These are phyloP conservation scores for Mastacembelus armatus DNA, from an alignment of 2,797 vertebrate genomes.

Conservation along the genomic window DNA sequence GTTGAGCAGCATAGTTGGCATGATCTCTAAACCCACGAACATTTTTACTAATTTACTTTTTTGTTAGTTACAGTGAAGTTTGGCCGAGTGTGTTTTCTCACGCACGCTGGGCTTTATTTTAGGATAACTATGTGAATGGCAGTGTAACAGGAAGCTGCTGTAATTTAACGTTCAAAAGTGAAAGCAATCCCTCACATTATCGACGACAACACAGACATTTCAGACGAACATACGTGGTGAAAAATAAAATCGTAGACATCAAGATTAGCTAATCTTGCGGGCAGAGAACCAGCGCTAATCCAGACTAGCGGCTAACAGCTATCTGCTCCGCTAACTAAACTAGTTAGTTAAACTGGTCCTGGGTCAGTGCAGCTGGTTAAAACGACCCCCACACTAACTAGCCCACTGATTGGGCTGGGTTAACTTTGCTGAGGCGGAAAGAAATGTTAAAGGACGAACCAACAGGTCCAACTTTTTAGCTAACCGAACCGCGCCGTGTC, in stretches of 20 bases:
- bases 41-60: no score
- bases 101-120: no score
- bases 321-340: constrained; percentile 67
- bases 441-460: background rate
- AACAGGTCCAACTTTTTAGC: constrained; percentile 49
- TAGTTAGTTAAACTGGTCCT: constrained; percentile 50
- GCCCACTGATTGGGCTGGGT: background rate
- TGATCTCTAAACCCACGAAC: background rate
- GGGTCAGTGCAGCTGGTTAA: no score
- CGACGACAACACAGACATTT: rapidly evolving
- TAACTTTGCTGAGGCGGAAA: rapidly evolving
- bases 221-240: background rate
- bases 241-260: background rate
- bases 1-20: background rate
- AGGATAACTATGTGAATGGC: no score
- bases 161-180: background rate
- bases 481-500: background rate
- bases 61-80: no score
- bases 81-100: no score
- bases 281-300: constrained; percentile 50
- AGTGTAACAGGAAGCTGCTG: constrained; percentile 3
- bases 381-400: no score
- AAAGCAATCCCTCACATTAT: rapidly evolving
- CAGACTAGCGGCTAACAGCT: no score
- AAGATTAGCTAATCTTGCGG: constrained; percentile 48